Conservation (phyloP, 1,140 invertebrate species). For the Cydia pomonella region DNA sequence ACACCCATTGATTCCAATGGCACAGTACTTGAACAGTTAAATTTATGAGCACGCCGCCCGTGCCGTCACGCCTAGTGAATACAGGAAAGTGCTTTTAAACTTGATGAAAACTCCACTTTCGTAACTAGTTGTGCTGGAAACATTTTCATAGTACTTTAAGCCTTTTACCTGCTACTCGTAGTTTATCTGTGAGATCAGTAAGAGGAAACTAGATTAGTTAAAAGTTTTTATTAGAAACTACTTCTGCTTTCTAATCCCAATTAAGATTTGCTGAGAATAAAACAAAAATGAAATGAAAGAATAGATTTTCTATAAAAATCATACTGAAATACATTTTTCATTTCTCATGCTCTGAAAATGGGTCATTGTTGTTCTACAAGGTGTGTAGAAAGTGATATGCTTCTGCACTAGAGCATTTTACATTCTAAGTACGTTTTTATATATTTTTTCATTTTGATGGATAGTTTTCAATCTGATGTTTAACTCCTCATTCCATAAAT, state of each 20-base stretch:
- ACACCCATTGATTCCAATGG: not conserved
- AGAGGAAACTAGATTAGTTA: not conserved
- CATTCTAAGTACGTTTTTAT: no score
- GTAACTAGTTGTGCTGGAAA: not conserved
- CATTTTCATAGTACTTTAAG: not conserved
- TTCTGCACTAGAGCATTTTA: no score
- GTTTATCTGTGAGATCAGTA: not conserved
- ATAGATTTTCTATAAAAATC: no score
- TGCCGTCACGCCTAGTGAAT: constrained; percentile 37
- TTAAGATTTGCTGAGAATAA: not conserved
- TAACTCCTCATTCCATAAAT: no score
- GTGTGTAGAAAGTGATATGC: no score
- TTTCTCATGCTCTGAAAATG: no score
- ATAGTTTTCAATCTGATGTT: no score
- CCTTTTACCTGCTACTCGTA: not conserved
- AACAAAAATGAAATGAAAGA: not conserved
- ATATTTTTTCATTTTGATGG: no score
- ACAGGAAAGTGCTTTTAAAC: constrained; percentile 43
- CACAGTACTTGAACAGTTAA: constrained; percentile 19
- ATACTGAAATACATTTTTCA: no score
- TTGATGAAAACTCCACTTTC: constrained; percentile 35
- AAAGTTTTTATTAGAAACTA: not conserved
- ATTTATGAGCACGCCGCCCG: constrained; percentile 35
- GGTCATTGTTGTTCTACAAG: no score
- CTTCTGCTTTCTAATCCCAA: not conserved